These are phyloP conservation scores for Rhynchonema sp. DNA, from an alignment of 2,888 invertebrate species.

Conservation along the genomic window DNA sequence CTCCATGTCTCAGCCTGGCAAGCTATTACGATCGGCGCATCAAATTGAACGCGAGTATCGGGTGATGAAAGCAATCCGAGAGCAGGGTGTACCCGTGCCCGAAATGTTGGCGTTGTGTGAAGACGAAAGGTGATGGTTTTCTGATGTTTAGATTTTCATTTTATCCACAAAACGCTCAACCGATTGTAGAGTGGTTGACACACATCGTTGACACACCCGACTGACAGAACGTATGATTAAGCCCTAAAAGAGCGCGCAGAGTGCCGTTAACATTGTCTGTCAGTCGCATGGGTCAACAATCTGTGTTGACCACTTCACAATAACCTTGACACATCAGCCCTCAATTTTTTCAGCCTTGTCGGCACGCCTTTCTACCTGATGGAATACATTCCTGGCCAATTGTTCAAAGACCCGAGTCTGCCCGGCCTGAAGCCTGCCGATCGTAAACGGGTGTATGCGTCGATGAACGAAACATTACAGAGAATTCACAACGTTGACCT, in stretches of 20 bases:
- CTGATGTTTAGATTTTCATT: background rate
- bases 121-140: conserved; percentile 23
- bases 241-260: too few relatives aligned
- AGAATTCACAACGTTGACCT: conserved; percentile 30
- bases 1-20: conserved; percentile 31
- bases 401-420: conserved; percentile 28
- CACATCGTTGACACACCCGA: too few relatives aligned
- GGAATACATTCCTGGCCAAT: conserved; percentile 30
- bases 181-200: too few relatives aligned
- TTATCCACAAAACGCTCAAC: too few relatives aligned
- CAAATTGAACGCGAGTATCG: conserved; percentile 32
- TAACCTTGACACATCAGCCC: too few relatives aligned
- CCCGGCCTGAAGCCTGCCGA: conserved; percentile 21
- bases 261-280: too few relatives aligned
- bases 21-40: conserved; percentile 33
- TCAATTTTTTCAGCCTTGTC: conserved; percentile 26
- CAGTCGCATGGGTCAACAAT: too few relatives aligned
- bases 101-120: conserved; percentile 26
- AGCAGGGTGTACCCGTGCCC: conserved; percentile 30
- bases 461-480: conserved; percentile 25
- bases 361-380: conserved; percentile 35
- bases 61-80: conserved; percentile 29
- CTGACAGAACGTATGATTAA: too few relatives aligned
- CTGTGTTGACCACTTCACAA: too few relatives aligned
- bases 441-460: conserved; percentile 22